Base-by-base conservation (phyloP, 2,888 invertebrate genomes). In the Watsonalla cultraria region DNA sequence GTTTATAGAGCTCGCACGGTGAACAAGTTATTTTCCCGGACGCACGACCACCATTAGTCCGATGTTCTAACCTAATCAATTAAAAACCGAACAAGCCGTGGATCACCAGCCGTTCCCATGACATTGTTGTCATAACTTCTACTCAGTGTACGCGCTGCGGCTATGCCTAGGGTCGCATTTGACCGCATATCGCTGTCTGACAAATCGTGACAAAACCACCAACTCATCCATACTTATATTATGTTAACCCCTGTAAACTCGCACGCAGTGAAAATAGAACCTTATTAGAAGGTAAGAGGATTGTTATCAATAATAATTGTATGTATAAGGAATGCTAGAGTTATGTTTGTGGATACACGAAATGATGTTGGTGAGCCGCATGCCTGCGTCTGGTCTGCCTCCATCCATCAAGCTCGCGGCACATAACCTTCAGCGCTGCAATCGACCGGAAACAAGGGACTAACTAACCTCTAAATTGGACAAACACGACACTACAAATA, bases 171-270 rank as follows among this genome's bases (percentile, higher is more conserved):
- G 70, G 70, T 62, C 65, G 66, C 68, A 70, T 70, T 72, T 79
- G 84, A 88, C 87, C 88, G 76, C 87, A 86, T 78, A 77, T 80
- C 77, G 78, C 76, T 86, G 84, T 89, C 86, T 87, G 86, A 90
- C 89, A 89, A 89, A 89, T 88, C 84, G 86, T 86, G 88, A 90
- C 90, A 90, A 87, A 88, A 89, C 89, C 89, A 84, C 84, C 82
- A 78, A 83, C 78, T 84, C 84, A 84, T 84, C 82, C 74, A 76
- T 75, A 70, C 74, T 78, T 64, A 66, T 68, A 71, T 64, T 53
- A 53, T 56, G 62, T 61, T 59, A 64, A 58, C 52, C 50, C 60
- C 33, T 54, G 42, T 50, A 54, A 55, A 46, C 14, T 48, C 52
- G 6, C n/a, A 2, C n/a, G 9, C 51, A 55, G 47, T 35, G 53